phyloP scores from a whole-genome alignment of 2,113 vertebrate genomes.

The Cavia porcellus region DNA sequence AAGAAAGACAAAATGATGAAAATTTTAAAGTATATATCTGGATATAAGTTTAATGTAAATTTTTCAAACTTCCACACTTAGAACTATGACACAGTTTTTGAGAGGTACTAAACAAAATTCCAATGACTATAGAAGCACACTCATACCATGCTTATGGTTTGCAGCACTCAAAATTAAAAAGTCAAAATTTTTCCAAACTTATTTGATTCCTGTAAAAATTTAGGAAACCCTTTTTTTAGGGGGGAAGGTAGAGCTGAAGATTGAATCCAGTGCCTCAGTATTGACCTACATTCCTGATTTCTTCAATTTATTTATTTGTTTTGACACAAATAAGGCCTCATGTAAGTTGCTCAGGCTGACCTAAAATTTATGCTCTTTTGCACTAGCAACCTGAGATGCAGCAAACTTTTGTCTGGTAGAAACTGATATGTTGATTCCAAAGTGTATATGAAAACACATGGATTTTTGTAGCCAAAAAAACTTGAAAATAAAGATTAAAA shows the following conservation, averaged over 20 bases:
- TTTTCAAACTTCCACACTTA: not conserved
- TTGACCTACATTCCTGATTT: not conserved
- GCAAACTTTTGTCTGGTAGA: not conserved
- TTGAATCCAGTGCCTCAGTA: not conserved
- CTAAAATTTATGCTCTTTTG: not conserved
- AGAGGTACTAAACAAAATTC: not conserved
- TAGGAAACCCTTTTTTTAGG: not conserved
- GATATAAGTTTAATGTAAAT: not conserved
- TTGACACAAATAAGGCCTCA: not conserved
- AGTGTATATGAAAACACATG: not conserved
- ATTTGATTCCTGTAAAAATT: not conserved
- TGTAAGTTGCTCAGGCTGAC: not conserved
- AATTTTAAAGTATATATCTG: not conserved
- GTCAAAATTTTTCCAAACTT: not conserved
- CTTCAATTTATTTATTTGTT: not conserved
- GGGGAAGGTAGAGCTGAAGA: not conserved
- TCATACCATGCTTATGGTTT: not conserved
- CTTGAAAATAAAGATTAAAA: conserved; percentile 46
- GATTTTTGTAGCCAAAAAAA: not conserved
- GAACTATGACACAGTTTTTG: not conserved
- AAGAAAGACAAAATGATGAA: not conserved
- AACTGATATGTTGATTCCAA: not conserved
- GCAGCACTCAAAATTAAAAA: not conserved
- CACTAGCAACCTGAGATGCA: not conserved
- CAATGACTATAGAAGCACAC: not conserved